Base-by-base conservation (phyloP, 2,888 invertebrate species). In the Synergus laeviventris region DNA sequence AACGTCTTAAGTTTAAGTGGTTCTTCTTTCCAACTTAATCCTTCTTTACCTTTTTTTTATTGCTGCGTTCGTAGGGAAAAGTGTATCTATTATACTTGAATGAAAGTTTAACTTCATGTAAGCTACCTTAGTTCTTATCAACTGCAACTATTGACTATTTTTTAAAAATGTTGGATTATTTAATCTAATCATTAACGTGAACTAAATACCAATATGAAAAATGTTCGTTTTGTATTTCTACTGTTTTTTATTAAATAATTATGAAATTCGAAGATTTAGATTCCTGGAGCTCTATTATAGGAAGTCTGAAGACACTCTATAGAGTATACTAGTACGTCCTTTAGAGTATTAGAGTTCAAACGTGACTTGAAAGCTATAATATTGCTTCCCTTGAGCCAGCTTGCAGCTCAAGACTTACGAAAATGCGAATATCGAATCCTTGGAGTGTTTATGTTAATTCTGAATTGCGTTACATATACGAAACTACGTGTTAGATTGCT, bases 281-380 rank as follows among this genome's bases (percentile, higher is more conserved):
- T 49, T 8, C 2, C 0, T n/a, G 2, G 1, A 49, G n/a, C 2
- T n/a, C 31, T 31, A 31, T n/a, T 16, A n/a, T n/a, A 49, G n/a
- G 16, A 49, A 49, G 49, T 49, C 49, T 9, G 9, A n/a, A 49
- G 49, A 49, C 49, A 49, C 49, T 49, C 49, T n/a, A n/a, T n/a
- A n/a, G n/a, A n/a, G n/a, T n/a, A n/a, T n/a, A n/a, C n/a, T n/a
- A 49, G 49, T 8, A n/a, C n/a, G n/a, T 49, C 49, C n/a, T 49
- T n/a, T n/a, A n/a, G 49, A 49, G 49, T 11, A n/a, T 49, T n/a
- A n/a, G n/a, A 49, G 49, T 49, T 49, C 1, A n/a, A 49, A 18
- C 49, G 49, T 49, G 49, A 49, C n/a, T n/a, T n/a, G 49, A 49
- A 49, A n/a, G n/a, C n/a, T 49, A 16, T n/a, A 49, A 49, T 49